Percentiles rank a stretch among this genome's conserved stretches.
These are phyloP conservation scores for Hirtodrosophila cameraria DNA, from an alignment of 2,888 invertebrate species.

Conservation along the genomic window DNA sequence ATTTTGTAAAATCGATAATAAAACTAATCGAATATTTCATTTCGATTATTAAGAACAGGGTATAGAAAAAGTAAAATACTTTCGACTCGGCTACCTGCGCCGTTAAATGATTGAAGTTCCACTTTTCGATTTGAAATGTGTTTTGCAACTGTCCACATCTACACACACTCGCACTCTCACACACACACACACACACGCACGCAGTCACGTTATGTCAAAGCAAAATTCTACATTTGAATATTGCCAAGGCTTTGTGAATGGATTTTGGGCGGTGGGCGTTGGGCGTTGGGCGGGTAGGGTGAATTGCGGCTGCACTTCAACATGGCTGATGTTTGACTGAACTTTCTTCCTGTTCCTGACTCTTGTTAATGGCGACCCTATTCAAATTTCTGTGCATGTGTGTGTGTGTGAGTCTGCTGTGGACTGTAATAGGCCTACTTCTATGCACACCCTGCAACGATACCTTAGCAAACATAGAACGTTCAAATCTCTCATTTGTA, in stretches of 20 bases:
- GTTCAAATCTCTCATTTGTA: constrained; percentile 43
- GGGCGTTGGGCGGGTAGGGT: neutral
- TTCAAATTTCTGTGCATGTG: constrained; percentile 9
- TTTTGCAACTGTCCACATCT: constrained; percentile 59
- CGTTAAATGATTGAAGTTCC: constrained; percentile 74
- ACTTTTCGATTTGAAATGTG: constrained; percentile 77
- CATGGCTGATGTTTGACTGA: constrained; percentile 71
- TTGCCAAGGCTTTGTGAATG: constrained; percentile 45
- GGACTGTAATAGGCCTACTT: constrained; percentile 36
- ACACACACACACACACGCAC: neutral
- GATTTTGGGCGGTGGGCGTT: neutral
- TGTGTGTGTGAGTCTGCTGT: constrained; percentile 9
- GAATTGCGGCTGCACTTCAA: constrained; percentile 40
- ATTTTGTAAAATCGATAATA: no score
- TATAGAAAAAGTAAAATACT: constrained; percentile 25
- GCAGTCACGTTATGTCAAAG: constrained; percentile 57
- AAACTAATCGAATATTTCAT: no score
- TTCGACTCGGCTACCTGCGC: constrained; percentile 51
- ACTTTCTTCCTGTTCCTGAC: constrained; percentile 66
- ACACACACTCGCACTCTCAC: constrained; percentile 12
- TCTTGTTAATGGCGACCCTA: constrained; percentile 52
- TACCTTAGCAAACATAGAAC: constrained; percentile 11
- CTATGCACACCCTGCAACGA: constrained; percentile 9
- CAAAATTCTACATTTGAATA: constrained; percentile 72
- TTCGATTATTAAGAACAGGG: no score